Evolutionary conservation across 2,113 vertebrate species (phyloP), one percentile per base, ranked within the genome.

Genomic region (Xyrauchen texanus): DNA sequence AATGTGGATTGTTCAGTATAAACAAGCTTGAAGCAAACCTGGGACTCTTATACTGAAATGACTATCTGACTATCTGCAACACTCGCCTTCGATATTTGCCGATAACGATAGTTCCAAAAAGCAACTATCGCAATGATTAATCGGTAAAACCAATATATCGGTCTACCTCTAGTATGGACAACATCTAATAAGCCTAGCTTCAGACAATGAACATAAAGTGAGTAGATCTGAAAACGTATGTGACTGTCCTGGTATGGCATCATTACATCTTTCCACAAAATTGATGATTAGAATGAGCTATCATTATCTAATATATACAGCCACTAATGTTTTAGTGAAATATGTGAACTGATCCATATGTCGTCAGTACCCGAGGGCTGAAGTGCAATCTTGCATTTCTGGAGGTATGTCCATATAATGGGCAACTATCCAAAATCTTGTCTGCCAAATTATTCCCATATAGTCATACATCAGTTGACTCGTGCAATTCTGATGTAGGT

Each of bases 351-450:
- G 77, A 66, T 78, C 79, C 68, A 74, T 67, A 61, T 46, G 15
- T 57, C 16, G 16, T 78, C 62, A 45, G 71, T 75, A 72, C 15
- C 49, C 9, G 44, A 73, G 13, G 15, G 4, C 71, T 68, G 21
- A 34, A 34, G 21, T 34, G 71, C 80, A 84, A 84, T 70, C 66
- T 71, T 84, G 83, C 83, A 76, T 68, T 79, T 81, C 64, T 67
- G 7, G 4, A 52, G n/a, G 62, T 65, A 66, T 84, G 63, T 63
- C 10, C 69, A 75, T 77, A 52, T 68, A 60, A 75, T 76, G 57
- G 79, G 79, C 82, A 10, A 78, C 63, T 64, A 69, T 81, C 79
- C 82, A 84, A 79, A 83, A 79, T 63, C 44, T 51, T 53, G 61
- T 74, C 77, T 75, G 77, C 64, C 77, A 68, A 79, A 83, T 69